Conservation (phyloP, 2,888 invertebrate genomes). For the Phragmatobia fuliginosa region DNA sequence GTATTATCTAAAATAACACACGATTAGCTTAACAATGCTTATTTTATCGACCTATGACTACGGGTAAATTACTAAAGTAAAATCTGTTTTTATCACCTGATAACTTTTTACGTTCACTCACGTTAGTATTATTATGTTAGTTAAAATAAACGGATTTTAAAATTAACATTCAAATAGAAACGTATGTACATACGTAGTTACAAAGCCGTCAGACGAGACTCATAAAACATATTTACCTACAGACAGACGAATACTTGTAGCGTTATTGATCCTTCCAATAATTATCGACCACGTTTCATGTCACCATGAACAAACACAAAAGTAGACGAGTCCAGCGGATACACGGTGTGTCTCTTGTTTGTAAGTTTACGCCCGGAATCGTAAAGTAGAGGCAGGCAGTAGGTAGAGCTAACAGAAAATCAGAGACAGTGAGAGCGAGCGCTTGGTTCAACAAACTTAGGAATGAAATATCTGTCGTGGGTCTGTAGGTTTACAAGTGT, state of each 20-base stretch:
- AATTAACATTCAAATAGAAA: constrained; percentile 85
- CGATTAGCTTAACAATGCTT: neutral
- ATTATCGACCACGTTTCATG: constrained; percentile 87
- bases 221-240: constrained; percentile 80
- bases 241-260: constrained; percentile 81
- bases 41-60: neutral
- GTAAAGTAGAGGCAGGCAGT: constrained; percentile 80
- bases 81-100: constrained; percentile 27
- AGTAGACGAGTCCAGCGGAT: constrained; percentile 78
- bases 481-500: constrained; percentile 50
- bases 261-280: constrained; percentile 86
- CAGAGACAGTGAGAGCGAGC: constrained; percentile 69
- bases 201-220: constrained; percentile 68
- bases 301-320: constrained; percentile 84
- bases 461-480: constrained; percentile 42
- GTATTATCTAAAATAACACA: neutral
- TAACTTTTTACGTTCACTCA: constrained; percentile 42
- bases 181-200: constrained; percentile 48
- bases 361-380: constrained; percentile 81
- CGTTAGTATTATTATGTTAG: constrained; percentile 57
- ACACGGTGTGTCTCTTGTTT: constrained; percentile 72
- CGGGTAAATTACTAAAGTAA: constrained; percentile 14
- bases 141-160: constrained; percentile 75
- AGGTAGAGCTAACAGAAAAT: constrained; percentile 82
- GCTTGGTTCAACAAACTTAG: constrained; percentile 53